A percentile compares a stretch with the other conserved stretches of the same genome.
Evolutionary conservation across 2,797 vertebrate species (phyloP).

Genomic region (Chelon auratus): DNA sequence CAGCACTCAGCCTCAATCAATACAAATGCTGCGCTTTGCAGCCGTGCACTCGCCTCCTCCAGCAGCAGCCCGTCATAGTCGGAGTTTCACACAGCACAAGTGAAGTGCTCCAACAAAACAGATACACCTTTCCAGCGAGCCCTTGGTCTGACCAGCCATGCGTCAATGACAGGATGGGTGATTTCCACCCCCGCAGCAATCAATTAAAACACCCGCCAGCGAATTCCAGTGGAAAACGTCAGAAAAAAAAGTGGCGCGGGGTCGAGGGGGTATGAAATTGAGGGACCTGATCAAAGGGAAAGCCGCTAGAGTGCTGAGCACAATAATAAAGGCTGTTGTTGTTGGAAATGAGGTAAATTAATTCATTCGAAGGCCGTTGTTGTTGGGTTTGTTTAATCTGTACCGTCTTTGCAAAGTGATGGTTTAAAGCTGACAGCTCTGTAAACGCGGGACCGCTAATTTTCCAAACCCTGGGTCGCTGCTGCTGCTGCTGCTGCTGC

Average conservation of each 20-base stretch:
- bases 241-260: background rate
- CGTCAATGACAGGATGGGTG: constrained; percentile 55
- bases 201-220: constrained; percentile 70
- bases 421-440: constrained; percentile 50
- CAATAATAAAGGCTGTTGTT: constrained; percentile 49
- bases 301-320: constrained; percentile 22
- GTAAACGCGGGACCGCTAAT: constrained; percentile 36
- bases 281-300: constrained; percentile 62
- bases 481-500: background rate
- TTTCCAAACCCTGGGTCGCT: constrained; percentile 26
- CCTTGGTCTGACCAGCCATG: constrained; percentile 49
- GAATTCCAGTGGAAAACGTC: constrained; percentile 52
- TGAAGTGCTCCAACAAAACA: constrained; percentile 45
- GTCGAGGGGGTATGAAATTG: background rate
- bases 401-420: constrained; percentile 34
- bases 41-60: constrained; percentile 40
- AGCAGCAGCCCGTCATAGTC: constrained; percentile 24
- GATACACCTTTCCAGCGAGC: constrained; percentile 50
- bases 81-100: constrained; percentile 25
- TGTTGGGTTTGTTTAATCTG: constrained; percentile 57
- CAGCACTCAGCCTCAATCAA: constrained; percentile 69
- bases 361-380: constrained; percentile 60
- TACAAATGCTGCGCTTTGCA: constrained; percentile 58
- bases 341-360: constrained; percentile 45
- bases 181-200: constrained; percentile 66